These are phyloP conservation scores for Molossus alvarezi DNA, from an alignment of 2,797 vertebrate genomes.

Conservation along the genomic window DNA sequence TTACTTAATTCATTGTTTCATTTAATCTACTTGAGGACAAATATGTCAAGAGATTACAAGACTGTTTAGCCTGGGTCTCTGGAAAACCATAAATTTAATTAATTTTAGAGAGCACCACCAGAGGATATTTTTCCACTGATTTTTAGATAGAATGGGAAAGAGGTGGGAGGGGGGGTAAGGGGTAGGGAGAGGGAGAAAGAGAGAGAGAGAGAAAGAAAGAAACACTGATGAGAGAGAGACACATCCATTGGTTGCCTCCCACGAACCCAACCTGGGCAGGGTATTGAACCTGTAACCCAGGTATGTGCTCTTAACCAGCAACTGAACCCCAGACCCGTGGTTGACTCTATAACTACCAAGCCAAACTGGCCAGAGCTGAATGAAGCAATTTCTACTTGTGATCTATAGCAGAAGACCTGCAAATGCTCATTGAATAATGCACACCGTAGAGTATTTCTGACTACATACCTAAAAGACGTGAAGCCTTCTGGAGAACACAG, in stretches of 20 bases:
- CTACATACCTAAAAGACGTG: background rate
- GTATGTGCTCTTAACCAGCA: no score
- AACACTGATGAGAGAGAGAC: no score
- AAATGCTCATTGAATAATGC: background rate
- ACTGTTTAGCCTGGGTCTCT: background rate
- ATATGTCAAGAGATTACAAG: background rate
- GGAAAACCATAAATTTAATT: constrained; percentile 48
- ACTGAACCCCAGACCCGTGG: no score
- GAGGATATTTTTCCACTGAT: no score
- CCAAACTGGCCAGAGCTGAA: background rate
- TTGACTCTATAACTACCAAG: no score
- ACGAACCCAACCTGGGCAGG: no score
- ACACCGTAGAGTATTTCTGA: background rate
- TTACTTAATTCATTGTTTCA: constrained; percentile 18
- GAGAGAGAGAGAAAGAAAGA: no score
- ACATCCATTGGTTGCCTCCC: no score
- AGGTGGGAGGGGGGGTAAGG: no score
- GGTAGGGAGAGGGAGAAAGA: no score
- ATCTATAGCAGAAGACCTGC: background rate
- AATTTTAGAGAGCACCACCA: background rate
- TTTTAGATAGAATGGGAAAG: no score
- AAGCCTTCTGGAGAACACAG: background rate
- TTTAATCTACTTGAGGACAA: background rate
- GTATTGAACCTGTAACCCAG: no score
- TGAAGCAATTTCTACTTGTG: background rate